phyloP scores from a whole-genome alignment of 2,113 vertebrate genomes.

The Perognathus longimembris region DNA sequence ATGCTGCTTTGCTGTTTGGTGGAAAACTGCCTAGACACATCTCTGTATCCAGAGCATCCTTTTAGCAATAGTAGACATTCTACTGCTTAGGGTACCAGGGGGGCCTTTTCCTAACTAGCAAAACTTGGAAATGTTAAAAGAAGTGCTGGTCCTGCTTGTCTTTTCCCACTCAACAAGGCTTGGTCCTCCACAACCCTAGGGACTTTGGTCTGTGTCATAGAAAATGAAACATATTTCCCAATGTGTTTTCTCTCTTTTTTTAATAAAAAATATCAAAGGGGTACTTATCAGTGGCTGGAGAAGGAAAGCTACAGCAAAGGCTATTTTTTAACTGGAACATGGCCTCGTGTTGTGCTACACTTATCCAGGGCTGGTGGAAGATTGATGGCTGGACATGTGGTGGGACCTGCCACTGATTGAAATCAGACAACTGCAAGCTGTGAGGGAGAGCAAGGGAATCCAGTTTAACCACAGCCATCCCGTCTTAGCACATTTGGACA shows the following conservation, averaged over 20 bases:
- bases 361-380: slow-evolving; percentile 87
- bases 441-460: slow-evolving; percentile 87
- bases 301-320: slow-evolving; percentile 74
- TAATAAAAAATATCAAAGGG: slow-evolving; percentile 87
- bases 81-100: not conserved
- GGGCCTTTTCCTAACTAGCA: not conserved
- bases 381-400: slow-evolving; percentile 92
- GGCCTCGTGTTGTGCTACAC: slow-evolving; percentile 87
- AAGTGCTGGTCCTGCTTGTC: not conserved
- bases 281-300: slow-evolving; percentile 84
- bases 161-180: slow-evolving; percentile 29
- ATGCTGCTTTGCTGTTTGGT: not conserved
- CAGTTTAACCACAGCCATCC: slow-evolving; percentile 86
- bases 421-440: slow-evolving; percentile 92
- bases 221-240: slow-evolving; percentile 79
- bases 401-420: slow-evolving; percentile 90
- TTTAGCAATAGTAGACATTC: not conserved
- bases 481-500: slow-evolving; percentile 81
- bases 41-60: too few species aligned
- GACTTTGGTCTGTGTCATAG: slow-evolving; percentile 6
- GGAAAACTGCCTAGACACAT: not conserved
- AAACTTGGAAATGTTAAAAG: slow-evolving; percentile 20
- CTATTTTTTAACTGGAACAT: slow-evolving; percentile 89
- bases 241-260: slow-evolving; percentile 85
- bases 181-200: slow-evolving; percentile 45